Conservation (phyloP, 2,888 invertebrate species). For the Campoletis raptor region DNA sequence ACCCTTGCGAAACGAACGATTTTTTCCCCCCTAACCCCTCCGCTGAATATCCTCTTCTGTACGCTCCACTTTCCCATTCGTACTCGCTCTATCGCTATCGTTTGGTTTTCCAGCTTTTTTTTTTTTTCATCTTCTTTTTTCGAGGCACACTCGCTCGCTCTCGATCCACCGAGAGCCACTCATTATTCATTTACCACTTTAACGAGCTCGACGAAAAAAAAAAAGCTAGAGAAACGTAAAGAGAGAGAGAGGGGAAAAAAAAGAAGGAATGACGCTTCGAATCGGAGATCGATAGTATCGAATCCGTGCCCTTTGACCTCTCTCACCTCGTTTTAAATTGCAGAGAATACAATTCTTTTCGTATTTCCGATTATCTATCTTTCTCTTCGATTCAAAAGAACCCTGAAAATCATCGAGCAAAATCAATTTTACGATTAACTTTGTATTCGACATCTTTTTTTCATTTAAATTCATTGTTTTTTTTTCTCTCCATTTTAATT, state of each 20-base stretch:
- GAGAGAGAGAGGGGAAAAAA: neutral
- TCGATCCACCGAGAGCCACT: constrained; percentile 74
- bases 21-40: constrained; percentile 29
- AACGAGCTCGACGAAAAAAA: constrained; percentile 81
- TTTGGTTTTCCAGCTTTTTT: constrained; percentile 59
- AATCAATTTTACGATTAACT: neutral
- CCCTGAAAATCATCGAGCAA: neutral
- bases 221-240: constrained; percentile 16
- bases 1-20: constrained; percentile 49
- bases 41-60: constrained; percentile 40
- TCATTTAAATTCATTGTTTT: neutral
- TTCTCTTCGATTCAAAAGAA: neutral
- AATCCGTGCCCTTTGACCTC: constrained; percentile 67
- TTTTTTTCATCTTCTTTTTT: constrained; percentile 48
- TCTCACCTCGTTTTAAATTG: constrained; percentile 49
- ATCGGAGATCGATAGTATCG: constrained; percentile 72
- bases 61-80: constrained; percentile 55
- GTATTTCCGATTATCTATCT: neutral
- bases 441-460: neutral
- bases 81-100: constrained; percentile 62
- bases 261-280: constrained; percentile 46
- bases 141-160: constrained; percentile 49
- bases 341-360: neutral
- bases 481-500: neutral
- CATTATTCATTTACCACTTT: constrained; percentile 84